Evolutionary conservation across 2,888 invertebrate species (phyloP).

Genomic region (Apamea epomidion): DNA sequence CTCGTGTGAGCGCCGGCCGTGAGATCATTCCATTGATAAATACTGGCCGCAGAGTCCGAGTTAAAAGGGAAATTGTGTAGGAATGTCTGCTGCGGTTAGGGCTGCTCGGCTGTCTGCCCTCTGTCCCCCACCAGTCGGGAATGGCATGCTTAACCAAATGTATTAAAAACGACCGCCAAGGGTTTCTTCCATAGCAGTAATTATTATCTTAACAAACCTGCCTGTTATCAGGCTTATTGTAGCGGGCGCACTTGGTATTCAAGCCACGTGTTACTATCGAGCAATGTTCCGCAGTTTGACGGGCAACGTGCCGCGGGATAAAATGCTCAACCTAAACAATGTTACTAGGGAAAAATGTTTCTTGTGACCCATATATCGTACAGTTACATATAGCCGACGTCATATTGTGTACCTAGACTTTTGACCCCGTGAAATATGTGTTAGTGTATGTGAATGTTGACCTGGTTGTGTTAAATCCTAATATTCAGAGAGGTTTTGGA

Average conservation of each 20-base stretch:
- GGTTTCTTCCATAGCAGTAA: conserved; percentile 49
- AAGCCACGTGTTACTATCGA: conserved; percentile 69
- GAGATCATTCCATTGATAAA: conserved; percentile 85
- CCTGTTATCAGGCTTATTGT: conserved; percentile 56
- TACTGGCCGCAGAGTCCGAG: conserved; percentile 77
- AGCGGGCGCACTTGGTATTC: conserved; percentile 66
- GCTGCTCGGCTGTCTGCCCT: conserved; percentile 65
- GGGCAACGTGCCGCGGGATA: conserved; percentile 67
- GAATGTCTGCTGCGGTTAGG: conserved; percentile 79
- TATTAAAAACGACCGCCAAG: conserved; percentile 53
- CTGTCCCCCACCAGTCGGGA: conserved; percentile 46
- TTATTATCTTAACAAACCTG: conserved; percentile 60
- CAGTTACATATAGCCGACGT: conserved; percentile 53
- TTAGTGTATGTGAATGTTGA: conserved; percentile 27
- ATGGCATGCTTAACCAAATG: conserved; percentile 58
- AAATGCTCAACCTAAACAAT: conserved; percentile 66
- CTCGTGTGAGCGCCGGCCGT: conserved; percentile 75
- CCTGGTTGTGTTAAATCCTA: conserved; percentile 34
- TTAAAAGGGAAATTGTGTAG: conserved; percentile 89
- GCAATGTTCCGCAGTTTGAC: conserved; percentile 72
- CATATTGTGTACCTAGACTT: conserved; percentile 46
- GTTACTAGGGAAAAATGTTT: conserved; percentile 65
- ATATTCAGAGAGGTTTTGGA: conserved; percentile 4
- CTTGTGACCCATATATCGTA: conserved; percentile 63
- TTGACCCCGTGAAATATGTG: conserved; percentile 37